These are phyloP conservation scores for Mesopsocus fuscifrons DNA, from an alignment of 2,888 invertebrate genomes.

Conservation along the genomic window DNA sequence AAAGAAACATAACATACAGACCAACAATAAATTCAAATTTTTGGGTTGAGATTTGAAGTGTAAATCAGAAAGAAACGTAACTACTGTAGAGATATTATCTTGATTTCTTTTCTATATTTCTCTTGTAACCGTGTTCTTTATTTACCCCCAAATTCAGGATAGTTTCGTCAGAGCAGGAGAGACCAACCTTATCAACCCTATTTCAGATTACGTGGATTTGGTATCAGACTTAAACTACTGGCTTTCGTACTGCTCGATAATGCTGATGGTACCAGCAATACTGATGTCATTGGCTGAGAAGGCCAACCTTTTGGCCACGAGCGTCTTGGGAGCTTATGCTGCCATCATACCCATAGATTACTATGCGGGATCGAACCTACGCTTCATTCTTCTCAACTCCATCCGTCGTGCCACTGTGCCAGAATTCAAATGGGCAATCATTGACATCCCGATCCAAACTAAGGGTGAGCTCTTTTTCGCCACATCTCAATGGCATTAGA, in stretches of 20 bases:
- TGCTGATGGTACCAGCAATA: constrained; percentile 29
- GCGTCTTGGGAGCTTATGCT: constrained; percentile 42
- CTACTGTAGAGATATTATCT: no score
- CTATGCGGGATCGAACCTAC: constrained; percentile 41
- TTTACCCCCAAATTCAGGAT: no score
- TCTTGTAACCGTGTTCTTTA: no score
- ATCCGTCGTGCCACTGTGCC: constrained; percentile 39
- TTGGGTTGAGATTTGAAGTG: no score
- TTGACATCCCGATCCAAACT: constrained; percentile 38
- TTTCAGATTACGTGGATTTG: constrained; percentile 25
- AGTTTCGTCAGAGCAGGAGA: no score
- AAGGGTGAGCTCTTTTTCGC: constrained; percentile 31
- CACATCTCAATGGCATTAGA: no score
- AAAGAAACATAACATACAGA: no score
- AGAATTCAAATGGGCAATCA: constrained; percentile 35
- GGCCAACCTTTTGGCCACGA: constrained; percentile 41
- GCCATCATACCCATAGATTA: constrained; percentile 40
- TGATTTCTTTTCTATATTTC: no score
- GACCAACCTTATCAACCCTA: no score
- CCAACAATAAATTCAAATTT: no score
- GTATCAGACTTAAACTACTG: constrained; percentile 40
- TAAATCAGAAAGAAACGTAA: no score
- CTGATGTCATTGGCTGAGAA: constrained; percentile 30
- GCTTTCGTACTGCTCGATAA: constrained; percentile 33
- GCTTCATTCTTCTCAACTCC: constrained; percentile 45